Evolutionary conservation across 2,888 invertebrate species (phyloP).

Genomic region (Phalangium opilio): DNA sequence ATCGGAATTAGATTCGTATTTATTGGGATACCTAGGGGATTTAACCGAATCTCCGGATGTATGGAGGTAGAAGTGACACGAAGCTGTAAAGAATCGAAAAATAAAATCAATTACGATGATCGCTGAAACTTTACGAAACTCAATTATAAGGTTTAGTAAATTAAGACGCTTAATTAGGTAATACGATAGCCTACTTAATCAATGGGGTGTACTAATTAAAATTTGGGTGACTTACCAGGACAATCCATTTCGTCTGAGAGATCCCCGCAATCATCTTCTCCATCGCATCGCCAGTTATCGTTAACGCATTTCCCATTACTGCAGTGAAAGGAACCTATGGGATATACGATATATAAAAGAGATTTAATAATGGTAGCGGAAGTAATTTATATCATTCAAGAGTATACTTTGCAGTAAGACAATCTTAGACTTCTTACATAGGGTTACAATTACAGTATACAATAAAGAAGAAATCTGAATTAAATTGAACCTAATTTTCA

Average conservation of each 20-base stretch:
- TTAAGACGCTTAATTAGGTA: too few species aligned
- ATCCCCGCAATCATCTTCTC: conserved; percentile 75
- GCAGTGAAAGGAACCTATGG: conserved; percentile 71
- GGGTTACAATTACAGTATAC: too few species aligned
- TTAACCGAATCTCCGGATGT: conserved; percentile 88
- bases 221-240: conserved; percentile 31
- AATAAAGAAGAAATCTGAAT: too few species aligned
- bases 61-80: conserved; percentile 81
- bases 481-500: too few species aligned
- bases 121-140: background rate
- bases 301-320: conserved; percentile 84
- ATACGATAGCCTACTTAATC: too few species aligned
- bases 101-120: too few species aligned
- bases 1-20: conserved; percentile 75
- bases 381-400: background rate
- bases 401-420: too few species aligned
- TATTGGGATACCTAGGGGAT: conserved; percentile 85
- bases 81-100: conserved; percentile 30
- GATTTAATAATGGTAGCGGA: background rate
- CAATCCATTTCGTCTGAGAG: conserved; percentile 84
- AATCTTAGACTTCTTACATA: too few species aligned
- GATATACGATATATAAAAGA: too few species aligned
- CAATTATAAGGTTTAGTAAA: too few species aligned
- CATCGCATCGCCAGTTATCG: conserved; percentile 77
- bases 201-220: too few species aligned